Evolutionary conservation across 2,113 vertebrate genomes (phyloP).

Genomic region (Lepus americanus): DNA sequence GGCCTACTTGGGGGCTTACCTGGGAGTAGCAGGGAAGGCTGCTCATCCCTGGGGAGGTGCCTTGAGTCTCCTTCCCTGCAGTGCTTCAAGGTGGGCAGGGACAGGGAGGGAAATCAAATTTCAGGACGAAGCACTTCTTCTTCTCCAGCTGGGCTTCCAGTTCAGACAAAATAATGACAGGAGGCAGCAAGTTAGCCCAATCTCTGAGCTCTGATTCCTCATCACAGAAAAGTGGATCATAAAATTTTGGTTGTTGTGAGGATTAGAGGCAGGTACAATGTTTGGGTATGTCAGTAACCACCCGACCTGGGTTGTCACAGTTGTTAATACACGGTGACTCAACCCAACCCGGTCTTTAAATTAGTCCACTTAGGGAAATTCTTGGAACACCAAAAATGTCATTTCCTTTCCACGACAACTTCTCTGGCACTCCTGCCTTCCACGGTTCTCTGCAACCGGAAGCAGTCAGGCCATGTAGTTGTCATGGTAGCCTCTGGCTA

Average conservation of each 20-base stretch:
- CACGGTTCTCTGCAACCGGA: background rate
- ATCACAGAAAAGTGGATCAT: background rate
- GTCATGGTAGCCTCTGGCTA: background rate
- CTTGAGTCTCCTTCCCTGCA: background rate
- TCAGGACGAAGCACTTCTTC: background rate
- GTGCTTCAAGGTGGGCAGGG: background rate
- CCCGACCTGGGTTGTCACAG: background rate
- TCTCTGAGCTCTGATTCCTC: background rate
- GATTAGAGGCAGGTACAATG: too few relatives aligned
- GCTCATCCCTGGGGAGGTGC: background rate
- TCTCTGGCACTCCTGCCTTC: background rate
- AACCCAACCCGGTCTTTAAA: background rate
- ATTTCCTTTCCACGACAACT: background rate
- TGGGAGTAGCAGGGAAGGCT: background rate
- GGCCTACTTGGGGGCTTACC: background rate
- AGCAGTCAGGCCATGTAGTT: accelerated
- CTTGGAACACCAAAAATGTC: background rate
- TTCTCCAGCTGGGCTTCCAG: background rate
- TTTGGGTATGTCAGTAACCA: background rate
- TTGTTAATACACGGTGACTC: background rate
- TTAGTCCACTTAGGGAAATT: background rate
- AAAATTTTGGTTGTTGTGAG: background rate
- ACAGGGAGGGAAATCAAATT: background rate
- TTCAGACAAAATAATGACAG: background rate
- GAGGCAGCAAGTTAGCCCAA: background rate